phyloP scores from a whole-genome alignment of 53 echinoderm and acorn worm species.

The Holothuria leucospilota region DNA sequence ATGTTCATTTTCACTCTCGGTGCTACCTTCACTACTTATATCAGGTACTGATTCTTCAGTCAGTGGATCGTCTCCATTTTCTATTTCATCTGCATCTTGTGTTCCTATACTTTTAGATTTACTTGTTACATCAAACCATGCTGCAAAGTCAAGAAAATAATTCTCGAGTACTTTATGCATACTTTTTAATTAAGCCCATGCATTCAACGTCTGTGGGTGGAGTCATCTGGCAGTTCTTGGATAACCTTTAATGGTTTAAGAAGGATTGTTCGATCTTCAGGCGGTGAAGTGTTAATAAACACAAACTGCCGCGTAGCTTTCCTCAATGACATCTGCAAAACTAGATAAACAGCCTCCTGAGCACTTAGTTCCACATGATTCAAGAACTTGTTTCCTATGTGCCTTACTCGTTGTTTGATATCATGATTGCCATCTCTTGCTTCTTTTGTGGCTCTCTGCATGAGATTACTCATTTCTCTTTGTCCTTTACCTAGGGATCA shows the following conservation, averaged over 20 bases:
- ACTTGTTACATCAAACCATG: constrained; percentile 58
- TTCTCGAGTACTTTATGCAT: constrained; percentile 10
- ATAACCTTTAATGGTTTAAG: not conserved
- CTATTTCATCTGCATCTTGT: not conserved
- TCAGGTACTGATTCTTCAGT: not conserved
- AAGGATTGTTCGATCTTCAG: too few species aligned
- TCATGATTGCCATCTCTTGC: constrained; percentile 54
- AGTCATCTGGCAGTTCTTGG: constrained; percentile 55
- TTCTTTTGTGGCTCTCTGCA: constrained; percentile 60
- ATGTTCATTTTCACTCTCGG: too few species aligned
- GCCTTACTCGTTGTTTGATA: constrained; percentile 49
- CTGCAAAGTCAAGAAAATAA: constrained; percentile 59
- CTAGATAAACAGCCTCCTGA: constrained; percentile 35
- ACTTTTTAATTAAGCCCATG: not conserved
- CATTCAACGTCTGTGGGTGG: constrained; percentile 65
- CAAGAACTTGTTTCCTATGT: not conserved
- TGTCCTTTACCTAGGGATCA: constrained; percentile 35
- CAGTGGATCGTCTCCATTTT: too few species aligned
- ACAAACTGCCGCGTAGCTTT: constrained; percentile 56
- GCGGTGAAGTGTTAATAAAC: constrained; percentile 55
- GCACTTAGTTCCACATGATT: constrained; percentile 44
- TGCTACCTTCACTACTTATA: too few species aligned
- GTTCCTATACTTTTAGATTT: constrained; percentile 21
- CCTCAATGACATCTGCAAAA: constrained; percentile 50
- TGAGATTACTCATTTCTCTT: not conserved